These are phyloP conservation scores for Agapornis canus DNA, from an alignment of 2,797 vertebrate species.

Conservation along the genomic window DNA sequence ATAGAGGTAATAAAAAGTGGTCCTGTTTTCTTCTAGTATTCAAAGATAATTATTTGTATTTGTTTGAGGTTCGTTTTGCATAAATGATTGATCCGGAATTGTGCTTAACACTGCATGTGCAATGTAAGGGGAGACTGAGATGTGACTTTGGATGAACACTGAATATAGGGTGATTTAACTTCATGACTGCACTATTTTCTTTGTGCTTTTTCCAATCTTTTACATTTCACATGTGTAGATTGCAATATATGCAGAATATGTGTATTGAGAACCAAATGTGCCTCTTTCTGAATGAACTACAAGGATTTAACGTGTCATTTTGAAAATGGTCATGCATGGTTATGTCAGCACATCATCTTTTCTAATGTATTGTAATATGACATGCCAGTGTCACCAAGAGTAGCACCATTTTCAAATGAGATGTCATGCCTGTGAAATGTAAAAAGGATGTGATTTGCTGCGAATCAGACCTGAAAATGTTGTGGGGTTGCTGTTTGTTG, in stretches of 20 bases:
- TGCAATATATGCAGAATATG: not conserved
- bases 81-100: not conserved
- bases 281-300: constrained; percentile 12
- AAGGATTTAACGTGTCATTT: constrained; percentile 38
- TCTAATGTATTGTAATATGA: constrained; percentile 29
- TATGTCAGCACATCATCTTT: constrained; percentile 54
- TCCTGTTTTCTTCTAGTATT: not conserved
- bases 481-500: not conserved
- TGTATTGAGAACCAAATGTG: not conserved
- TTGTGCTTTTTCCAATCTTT: not conserved
- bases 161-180: not conserved
- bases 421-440: constrained; percentile 12
- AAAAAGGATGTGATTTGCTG: constrained; percentile 2
- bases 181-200: not conserved
- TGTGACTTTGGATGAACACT: not conserved
- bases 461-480: not conserved
- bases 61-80: not conserved
- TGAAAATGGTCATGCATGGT: constrained; percentile 21
- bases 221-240: not conserved
- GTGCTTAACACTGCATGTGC: not conserved
- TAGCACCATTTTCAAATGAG: constrained; percentile 28
- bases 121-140: not conserved
- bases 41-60: constrained; percentile 6
- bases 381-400: constrained; percentile 22
- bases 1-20: not conserved